These are phyloP conservation scores for Chironomus striatipennis DNA, from an alignment of 1,140 invertebrate species.

Conservation along the genomic window DNA sequence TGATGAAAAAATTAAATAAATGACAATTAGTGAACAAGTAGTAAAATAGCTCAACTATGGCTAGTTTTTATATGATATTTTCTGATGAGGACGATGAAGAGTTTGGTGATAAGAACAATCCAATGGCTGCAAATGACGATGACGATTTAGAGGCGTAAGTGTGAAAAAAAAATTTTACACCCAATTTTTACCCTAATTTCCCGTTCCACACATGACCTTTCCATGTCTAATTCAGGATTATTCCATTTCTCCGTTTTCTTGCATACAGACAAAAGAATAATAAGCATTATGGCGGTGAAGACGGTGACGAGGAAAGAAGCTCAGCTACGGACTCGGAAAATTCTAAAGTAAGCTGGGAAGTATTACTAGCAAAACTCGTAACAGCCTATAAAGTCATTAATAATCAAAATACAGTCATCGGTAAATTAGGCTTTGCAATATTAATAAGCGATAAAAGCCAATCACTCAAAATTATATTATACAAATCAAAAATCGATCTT, in stretches of 20 bases:
- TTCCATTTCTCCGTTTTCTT: conserved; percentile 7
- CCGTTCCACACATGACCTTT: background rate
- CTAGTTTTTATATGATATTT: conserved; percentile 12
- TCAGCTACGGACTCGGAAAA: conserved; percentile 2
- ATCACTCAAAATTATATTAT: conserved; percentile 10
- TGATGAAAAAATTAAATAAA: conserved; percentile 8
- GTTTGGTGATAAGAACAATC: conserved; percentile 18
- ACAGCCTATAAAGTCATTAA: conserved; percentile 11
- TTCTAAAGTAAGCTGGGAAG: background rate
- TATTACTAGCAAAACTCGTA: background rate
- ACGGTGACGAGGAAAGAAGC: background rate
- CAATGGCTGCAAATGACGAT: conserved; percentile 2
- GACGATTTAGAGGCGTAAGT: conserved; percentile 8
- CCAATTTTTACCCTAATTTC: background rate
- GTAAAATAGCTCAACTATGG: background rate
- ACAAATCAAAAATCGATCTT: conserved; percentile 15
- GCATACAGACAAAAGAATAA: background rate
- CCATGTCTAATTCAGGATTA: background rate
- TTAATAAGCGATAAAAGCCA: background rate
- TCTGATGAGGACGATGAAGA: conserved; percentile 19
- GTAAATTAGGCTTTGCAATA: background rate
- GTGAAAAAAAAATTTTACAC: background rate
- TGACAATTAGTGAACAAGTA: background rate
- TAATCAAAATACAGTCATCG: background rate
- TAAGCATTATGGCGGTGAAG: background rate